Base-by-base conservation (phyloP, 2,113 vertebrate genomes). In the Plecturocebus donacophilus region DNA sequence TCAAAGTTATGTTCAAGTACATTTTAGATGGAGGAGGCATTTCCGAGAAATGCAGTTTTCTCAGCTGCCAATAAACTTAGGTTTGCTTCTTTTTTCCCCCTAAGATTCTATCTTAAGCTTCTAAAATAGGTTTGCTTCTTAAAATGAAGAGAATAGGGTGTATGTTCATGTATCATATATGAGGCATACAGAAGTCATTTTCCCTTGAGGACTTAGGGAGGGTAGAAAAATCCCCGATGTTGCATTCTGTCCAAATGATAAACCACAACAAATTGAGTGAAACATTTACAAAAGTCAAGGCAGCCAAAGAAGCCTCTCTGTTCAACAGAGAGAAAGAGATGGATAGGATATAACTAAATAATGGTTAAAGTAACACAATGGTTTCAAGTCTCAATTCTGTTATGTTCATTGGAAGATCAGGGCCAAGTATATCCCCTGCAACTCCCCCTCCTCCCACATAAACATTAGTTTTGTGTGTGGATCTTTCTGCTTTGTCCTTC, bases 401-500 rank as follows among this genome's bases (percentile, higher is more conserved):
- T 42, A 49, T 6, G 58, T n/a, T 97, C 91, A 47, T 10, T 52
- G 30, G 0, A 81, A 80, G 95, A 61, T 77, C 71, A 10, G 21
- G 96, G 95, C 81, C 73, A 92, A 23, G 23, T 90, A 96, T 87
- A 58, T 66, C 87, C 97, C 85, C 97, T 97, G 0, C 75, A 32
- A 32, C 97, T 95, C 6, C 75, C 97, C 52, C 96, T 97, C 85
- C 80, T 97, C 97, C 19, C 98, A 99, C 10, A 97, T 99, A 99
- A 99, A 99, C 98, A 99, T 99, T 99, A 99, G 99, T 99, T 99
- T 98, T 99, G 98, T 98, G 98, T 98, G 99, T 97, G 98, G 96
- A 96, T 98, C 98, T 98, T 98, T 98, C 98, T 96, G 97, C 99
- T 99, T 99, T 99, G 99, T 99, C 99, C 99, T 99, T 99, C 99